Evolutionary conservation across 2,888 invertebrate genomes (phyloP).

Genomic region (Abscondita cerata): DNA sequence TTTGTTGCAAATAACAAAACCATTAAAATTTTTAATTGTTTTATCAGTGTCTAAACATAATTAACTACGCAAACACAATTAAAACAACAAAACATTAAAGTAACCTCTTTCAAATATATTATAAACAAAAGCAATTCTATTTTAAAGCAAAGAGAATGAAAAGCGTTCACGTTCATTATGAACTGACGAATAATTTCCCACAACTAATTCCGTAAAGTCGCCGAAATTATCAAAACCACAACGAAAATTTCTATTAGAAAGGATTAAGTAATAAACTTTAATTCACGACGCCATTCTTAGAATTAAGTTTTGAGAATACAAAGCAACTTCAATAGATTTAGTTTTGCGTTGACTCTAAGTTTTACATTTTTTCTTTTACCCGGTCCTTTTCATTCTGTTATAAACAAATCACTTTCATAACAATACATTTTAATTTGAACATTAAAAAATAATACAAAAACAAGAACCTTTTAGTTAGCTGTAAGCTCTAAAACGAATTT

Average conservation of each 20-base stretch:
- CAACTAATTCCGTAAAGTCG: conserved; percentile 20
- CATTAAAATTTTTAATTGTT: too few relatives aligned
- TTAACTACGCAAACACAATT: not conserved
- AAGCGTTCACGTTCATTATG: conserved; percentile 14
- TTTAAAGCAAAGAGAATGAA: not conserved
- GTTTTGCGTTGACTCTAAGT: too few relatives aligned
- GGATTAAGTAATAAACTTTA: conserved; percentile 33
- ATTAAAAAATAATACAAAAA: too few relatives aligned
- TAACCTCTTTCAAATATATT: not conserved
- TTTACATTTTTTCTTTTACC: too few relatives aligned
- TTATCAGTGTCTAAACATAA: too few relatives aligned
- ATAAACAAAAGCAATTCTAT: not conserved
- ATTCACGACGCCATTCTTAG: conserved; percentile 37
- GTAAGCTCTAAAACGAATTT: too few relatives aligned
- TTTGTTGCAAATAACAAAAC: too few relatives aligned
- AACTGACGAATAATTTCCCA: conserved; percentile 17
- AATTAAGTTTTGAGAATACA: conserved; percentile 35
- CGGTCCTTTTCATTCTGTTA: too few relatives aligned
- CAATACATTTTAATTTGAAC: too few relatives aligned
- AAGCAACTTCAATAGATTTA: conserved; percentile 15
- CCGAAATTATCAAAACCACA: conserved; percentile 28
- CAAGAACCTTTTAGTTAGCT: too few relatives aligned
- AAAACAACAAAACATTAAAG: conserved; percentile 3
- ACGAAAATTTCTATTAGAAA: conserved; percentile 24
- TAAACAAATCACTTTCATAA: too few relatives aligned